Evolutionary conservation across 92 coral and sea anemone genomes (phyloP), one percentile per base, ranked within the genome.

Genomic region (Anthopleura xanthogrammica): DNA sequence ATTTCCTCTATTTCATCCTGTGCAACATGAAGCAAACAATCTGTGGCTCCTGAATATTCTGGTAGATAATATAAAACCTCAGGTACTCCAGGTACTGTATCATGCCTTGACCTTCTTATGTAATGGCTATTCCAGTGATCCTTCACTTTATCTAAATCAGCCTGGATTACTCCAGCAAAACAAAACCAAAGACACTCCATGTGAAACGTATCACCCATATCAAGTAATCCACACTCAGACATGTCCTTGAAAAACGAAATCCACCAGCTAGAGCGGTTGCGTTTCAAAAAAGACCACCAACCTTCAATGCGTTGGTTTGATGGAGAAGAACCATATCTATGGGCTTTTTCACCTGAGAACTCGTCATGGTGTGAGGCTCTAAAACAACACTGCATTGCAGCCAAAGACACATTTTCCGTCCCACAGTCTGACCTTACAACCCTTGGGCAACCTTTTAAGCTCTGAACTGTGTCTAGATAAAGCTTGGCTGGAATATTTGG

Each of bases 301-400:
- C 86, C 85, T 60, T 90, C 88, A 78, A 82, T 89, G 48, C 89
- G 83, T 75, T 83, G 88, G 83, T 89, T 65, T 62, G 87, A 56
- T 16, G 89, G 90, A 3, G 87, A 87, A 71, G 93, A 87, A 23
- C 93, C 93, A 87, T 80, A 90, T 86, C 85, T 79, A 76, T 90
- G 89, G 22, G 89, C 94, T 74, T 83, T 90, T 83, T 43, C 86
- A 7, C 81, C 88, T 41, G 93, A 86, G 77, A 83, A 84, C 52
- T 77, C 80, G 64, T 85, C 92, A 14, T 85, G 54, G 36, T 80
- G 89, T 75, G 48, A 70, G 1, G 79, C 19, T 64, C 89, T 72
- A 72, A 89, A 78, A 77, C 83, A 74, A 54, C 83, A 85, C 36
- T 85, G 89, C 89, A 89, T 89, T 70, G 87, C 89, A 66, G 89